These are phyloP conservation scores for Amiota mariae DNA, from an alignment of 2,888 invertebrate genomes.

Conservation along the genomic window DNA sequence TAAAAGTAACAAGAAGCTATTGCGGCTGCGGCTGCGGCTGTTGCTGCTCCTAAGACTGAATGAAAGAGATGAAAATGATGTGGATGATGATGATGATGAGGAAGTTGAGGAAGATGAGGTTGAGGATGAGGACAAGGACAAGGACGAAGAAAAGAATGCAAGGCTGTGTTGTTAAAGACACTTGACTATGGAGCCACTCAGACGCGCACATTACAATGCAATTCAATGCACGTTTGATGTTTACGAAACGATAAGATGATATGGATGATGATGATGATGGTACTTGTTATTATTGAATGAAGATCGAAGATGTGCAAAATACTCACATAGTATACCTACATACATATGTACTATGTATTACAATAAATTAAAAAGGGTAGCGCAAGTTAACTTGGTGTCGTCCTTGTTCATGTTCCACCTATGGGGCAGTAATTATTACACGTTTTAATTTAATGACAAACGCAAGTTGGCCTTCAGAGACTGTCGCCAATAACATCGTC, in stretches of 20 bases:
- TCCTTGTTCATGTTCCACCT: too few relatives aligned
- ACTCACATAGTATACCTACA: too few relatives aligned
- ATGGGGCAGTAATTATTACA: conserved; percentile 35
- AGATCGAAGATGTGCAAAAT: too few relatives aligned
- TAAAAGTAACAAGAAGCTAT: neutral
- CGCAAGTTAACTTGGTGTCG: too few relatives aligned
- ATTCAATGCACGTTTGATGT: too few relatives aligned
- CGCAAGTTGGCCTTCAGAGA: conserved; percentile 21
- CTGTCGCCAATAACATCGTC: neutral
- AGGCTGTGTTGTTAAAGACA: too few relatives aligned
- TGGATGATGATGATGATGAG: conserved; percentile 33
- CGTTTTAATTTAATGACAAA: conserved; percentile 40
- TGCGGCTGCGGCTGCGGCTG: neutral
- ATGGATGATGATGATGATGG: neutral
- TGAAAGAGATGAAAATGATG: conserved; percentile 26
- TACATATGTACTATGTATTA: too few relatives aligned
- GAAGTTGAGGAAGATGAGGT: neutral
- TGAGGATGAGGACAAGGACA: conserved; percentile 28
- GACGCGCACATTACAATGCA: too few relatives aligned
- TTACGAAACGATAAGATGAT: too few relatives aligned
- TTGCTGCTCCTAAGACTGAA: neutral
- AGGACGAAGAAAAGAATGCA: conserved; percentile 32
- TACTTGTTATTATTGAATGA: neutral
- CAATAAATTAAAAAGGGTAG: too few relatives aligned
- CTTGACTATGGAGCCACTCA: too few relatives aligned